Percentiles rank a stretch among this genome's conserved stretches.
phyloP scores from a whole-genome alignment of 2,888 invertebrate genomes.

The Ernsta delagoae region DNA sequence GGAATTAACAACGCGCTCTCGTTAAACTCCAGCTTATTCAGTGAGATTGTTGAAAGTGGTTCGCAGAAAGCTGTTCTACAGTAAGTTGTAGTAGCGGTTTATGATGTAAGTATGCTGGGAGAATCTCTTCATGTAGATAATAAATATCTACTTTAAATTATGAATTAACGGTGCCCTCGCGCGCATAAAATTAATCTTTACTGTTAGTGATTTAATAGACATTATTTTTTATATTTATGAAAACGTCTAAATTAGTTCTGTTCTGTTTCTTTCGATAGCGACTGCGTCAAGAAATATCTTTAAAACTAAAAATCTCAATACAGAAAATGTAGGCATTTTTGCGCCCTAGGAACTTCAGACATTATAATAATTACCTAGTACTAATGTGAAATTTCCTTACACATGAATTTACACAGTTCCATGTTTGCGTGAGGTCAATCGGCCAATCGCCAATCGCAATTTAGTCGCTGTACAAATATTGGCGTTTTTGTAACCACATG shows the following conservation, averaged over 20 bases:
- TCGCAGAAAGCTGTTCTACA: conserved; percentile 29
- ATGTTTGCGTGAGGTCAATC: too few relatives aligned
- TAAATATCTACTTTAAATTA: conserved; percentile 33
- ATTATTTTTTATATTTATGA: too few relatives aligned
- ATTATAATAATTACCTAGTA: too few relatives aligned
- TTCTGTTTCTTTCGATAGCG: too few relatives aligned
- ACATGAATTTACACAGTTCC: too few relatives aligned
- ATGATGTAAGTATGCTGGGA: conserved; percentile 30
- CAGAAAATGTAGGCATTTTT: too few relatives aligned
- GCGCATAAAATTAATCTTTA: conserved; percentile 24
- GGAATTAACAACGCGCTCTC: conserved; percentile 17
- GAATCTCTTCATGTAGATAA: conserved; percentile 33
- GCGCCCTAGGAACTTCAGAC: too few relatives aligned
- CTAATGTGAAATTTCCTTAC: too few relatives aligned
- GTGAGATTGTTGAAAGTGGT: conserved; percentile 28
- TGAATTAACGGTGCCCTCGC: conserved; percentile 22
- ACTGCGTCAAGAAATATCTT: too few relatives aligned
- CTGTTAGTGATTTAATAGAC: neutral
- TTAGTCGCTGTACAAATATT: neutral
- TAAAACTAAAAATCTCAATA: too few relatives aligned
- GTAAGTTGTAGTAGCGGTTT: conserved; percentile 34
- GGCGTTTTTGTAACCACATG: neutral
- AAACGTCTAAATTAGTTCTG: too few relatives aligned
- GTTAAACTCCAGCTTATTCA: conserved; percentile 28
- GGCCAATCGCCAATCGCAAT: too few relatives aligned